phyloP scores from a whole-genome alignment of 1,140 invertebrate genomes.

The Acromyrmex heyeri region DNA sequence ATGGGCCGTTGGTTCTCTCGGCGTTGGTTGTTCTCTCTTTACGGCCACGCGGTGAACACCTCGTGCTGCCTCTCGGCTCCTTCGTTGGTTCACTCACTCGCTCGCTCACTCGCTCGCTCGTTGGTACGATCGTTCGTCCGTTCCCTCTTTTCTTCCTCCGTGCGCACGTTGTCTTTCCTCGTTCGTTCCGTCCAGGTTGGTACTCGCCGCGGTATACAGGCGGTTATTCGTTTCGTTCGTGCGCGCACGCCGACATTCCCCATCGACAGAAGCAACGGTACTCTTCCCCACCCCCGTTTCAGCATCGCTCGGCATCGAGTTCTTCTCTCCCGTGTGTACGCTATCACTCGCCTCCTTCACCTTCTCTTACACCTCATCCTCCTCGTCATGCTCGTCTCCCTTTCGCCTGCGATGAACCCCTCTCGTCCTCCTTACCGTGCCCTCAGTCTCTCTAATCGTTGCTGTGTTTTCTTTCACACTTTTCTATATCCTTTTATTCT shows the following conservation, averaged over 20 bases:
- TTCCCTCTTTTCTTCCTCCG: conserved; percentile 76
- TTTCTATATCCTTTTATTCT: not conserved
- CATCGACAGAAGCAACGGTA: conserved; percentile 84
- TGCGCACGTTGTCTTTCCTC: conserved; percentile 50
- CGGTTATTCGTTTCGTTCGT: conserved; percentile 72
- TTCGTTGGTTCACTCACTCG: not conserved
- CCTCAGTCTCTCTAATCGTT: conserved; percentile 24
- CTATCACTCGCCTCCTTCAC: conserved; percentile 61
- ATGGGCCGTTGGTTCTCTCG: conserved; percentile 52
- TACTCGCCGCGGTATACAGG: conserved; percentile 53
- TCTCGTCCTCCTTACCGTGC: conserved; percentile 19
- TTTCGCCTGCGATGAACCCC: conserved; percentile 39
- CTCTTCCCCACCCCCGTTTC: conserved; percentile 76
- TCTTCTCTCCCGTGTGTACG: conserved; percentile 62
- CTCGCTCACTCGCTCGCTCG: too few species aligned
- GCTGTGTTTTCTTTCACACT: conserved; percentile 15
- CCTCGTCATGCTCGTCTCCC: conserved; percentile 8
- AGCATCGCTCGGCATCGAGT: conserved; percentile 49
- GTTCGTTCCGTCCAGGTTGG: conserved; percentile 65
- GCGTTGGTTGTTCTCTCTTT: conserved; percentile 46
- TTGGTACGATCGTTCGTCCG: conserved; percentile 65
- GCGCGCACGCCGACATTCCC: conserved; percentile 80
- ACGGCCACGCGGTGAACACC: conserved; percentile 43
- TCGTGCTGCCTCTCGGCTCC: conserved; percentile 33
- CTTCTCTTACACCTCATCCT: conserved; percentile 15